Conservation (phyloP, 2,113 vertebrate species). For the Clinocottus analis region DNA sequence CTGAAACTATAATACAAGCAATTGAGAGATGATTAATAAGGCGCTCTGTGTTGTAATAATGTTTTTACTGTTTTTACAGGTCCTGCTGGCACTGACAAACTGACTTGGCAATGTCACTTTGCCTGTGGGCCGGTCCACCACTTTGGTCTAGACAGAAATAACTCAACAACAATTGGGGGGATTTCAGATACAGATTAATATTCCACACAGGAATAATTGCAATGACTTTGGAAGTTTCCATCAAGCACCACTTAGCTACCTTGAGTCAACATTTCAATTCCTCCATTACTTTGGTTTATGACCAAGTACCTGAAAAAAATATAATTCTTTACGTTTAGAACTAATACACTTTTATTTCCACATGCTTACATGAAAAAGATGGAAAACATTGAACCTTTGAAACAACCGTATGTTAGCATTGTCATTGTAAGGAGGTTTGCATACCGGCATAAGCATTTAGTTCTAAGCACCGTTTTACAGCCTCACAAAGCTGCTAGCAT, state of each 20-base stretch:
- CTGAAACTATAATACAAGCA: neutral
- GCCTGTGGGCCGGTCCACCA: no score
- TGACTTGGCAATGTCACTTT: neutral
- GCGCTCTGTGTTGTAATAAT: neutral
- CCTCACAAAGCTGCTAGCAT: neutral
- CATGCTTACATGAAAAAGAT: neutral
- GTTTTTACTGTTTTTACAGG: neutral
- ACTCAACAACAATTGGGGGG: neutral
- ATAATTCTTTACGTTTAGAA: neutral
- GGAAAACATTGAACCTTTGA: neutral
- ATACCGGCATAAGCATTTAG: neutral
- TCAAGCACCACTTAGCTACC: no score
- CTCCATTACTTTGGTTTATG: neutral
- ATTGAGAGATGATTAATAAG: slow-evolving; percentile 1
- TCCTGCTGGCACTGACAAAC: neutral
- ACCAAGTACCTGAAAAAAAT: neutral
- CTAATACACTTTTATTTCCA: neutral
- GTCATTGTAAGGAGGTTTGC: neutral
- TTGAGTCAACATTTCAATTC: neutral
- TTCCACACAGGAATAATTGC: neutral
- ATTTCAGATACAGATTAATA: neutral
- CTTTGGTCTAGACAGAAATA: neutral
- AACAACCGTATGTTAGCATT: neutral
- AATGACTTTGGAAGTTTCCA: no score
- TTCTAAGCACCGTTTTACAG: neutral